Evolutionary conservation across 2,888 invertebrate genomes (phyloP), one percentile per base, ranked within the genome.

Genomic region (Gibbula magus): DNA sequence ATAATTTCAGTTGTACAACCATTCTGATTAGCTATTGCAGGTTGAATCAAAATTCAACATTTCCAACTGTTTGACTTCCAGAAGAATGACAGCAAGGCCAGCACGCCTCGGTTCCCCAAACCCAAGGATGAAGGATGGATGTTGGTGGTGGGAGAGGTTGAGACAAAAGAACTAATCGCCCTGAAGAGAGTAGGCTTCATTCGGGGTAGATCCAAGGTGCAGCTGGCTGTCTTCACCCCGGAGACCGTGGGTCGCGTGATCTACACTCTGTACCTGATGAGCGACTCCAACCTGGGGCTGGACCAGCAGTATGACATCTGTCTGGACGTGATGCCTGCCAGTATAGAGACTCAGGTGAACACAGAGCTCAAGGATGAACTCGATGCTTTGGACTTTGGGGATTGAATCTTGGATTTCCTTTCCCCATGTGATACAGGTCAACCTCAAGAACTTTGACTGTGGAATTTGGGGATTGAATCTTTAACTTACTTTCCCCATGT

Each of bases 81-180:
- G 91, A 89, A 82, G 81, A 66, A 77, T 75, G 91, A 92, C 88
- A 94, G 94, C 39, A 94, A 94, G 87, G 96, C 96, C n/a, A 94
- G 96, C 82, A 96, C 97, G 82, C 96, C 97, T 0, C 95, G 95
- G 83, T 99, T 97, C 94, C 96, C 97, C 0, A 98, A 98, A 92
- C 95, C 96, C 53, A 99, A 99, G 93, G 97, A 97, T 91, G 99
- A 99, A 92, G 97, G 98, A 79, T 99, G 99, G 99, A 96, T 99
- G 93, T 91, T 98, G 1, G 95, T 97, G 0, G 93, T 99, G 10
- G 98, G 98, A 1, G 95, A 95, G 32, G 93, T 95, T 29, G 95
- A 95, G 77, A 93, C 94, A 0, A 94, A 94, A 32, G 96, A 98
- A 88, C 94, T 99, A 52, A 93, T 96, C 83, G 97, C 97, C 0